Evolutionary conservation across 2,797 vertebrate species (phyloP).

Genomic region (Spinus olivaceus): DNA sequence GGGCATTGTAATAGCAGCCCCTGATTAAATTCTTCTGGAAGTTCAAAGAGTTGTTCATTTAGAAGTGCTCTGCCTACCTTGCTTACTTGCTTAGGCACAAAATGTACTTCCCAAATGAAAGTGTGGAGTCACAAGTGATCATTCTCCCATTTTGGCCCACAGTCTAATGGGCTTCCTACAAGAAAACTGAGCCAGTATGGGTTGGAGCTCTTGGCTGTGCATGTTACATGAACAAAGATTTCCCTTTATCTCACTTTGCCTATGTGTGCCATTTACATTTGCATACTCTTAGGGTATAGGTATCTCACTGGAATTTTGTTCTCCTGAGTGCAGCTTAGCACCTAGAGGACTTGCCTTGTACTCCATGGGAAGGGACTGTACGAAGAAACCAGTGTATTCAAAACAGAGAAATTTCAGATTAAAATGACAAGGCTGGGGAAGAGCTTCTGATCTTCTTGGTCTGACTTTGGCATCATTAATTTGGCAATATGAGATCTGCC

Average conservation of each 20-base stretch:
- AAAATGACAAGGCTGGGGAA: not conserved
- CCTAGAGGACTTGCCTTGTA: not conserved
- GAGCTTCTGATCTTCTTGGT: not conserved
- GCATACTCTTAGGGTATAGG: not conserved
- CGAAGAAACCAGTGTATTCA: not conserved
- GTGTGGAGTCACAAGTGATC: not conserved
- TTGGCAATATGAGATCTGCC: accelerated
- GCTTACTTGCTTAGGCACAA: not conserved
- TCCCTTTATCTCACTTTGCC: not conserved
- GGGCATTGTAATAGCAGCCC: not conserved
- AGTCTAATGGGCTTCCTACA: not conserved
- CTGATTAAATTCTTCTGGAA: not conserved
- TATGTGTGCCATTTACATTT: not conserved
- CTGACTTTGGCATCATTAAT: not conserved
- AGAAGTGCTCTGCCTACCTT: not conserved
- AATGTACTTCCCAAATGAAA: not conserved
- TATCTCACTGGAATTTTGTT: not conserved
- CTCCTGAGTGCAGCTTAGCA: not conserved
- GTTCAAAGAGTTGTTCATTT: not conserved
- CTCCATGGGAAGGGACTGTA: not conserved
- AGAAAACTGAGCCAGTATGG: not conserved
- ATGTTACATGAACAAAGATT: not conserved
- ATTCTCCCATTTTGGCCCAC: not conserved
- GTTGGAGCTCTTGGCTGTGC: not conserved
- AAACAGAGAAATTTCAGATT: not conserved